phyloP scores from a whole-genome alignment of 2,113 vertebrate species.

The Coracopsis vasa region DNA sequence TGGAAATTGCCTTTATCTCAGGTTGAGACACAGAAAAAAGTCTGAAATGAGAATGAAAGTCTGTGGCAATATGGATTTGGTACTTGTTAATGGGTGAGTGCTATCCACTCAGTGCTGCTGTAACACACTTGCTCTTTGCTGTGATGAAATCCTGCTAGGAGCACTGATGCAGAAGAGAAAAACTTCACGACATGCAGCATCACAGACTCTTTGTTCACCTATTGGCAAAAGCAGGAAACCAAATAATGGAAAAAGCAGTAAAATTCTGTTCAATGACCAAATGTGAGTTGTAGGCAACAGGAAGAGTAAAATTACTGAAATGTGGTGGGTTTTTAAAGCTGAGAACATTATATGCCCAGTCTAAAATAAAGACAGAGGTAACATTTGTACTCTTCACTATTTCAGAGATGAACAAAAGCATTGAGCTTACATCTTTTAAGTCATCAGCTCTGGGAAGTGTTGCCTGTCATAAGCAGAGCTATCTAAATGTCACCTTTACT shows the following conservation, averaged over 20 bases:
- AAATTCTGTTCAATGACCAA: neutral
- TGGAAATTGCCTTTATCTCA: neutral
- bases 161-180: neutral
- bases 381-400: neutral
- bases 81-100: neutral
- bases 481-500: neutral
- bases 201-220: neutral
- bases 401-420: neutral
- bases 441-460: neutral
- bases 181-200: neutral
- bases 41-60: neutral
- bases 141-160: neutral
- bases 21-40: neutral
- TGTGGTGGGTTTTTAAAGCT: neutral
- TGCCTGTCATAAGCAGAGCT: neutral
- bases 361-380: neutral
- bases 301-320: neutral
- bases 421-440: neutral
- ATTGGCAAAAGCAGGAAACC: neutral
- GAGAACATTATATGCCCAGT: neutral
- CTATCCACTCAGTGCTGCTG: neutral
- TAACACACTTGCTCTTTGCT: neutral
- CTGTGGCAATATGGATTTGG: neutral
- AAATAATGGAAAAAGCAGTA: neutral
- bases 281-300: neutral